These are phyloP conservation scores for Sphaerodactylus townsendi DNA, from an alignment of 2,113 vertebrate species.

Conservation along the genomic window DNA sequence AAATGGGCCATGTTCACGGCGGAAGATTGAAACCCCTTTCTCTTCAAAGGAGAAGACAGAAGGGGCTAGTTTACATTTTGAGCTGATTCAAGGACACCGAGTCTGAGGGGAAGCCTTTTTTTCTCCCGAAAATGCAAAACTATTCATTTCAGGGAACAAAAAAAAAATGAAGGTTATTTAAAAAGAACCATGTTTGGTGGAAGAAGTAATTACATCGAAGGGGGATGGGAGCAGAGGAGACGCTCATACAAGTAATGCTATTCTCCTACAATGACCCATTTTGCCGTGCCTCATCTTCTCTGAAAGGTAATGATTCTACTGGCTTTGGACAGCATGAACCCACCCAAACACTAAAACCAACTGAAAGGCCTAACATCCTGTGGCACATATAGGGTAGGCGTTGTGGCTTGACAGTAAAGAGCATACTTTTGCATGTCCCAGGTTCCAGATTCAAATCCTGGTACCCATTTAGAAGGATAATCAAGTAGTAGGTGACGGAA, in stretches of 20 bases:
- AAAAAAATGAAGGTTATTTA: slow-evolving; percentile 80
- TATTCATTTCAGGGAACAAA: slow-evolving; percentile 79
- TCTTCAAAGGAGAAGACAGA: slow-evolving; percentile 75
- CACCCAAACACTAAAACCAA: no score
- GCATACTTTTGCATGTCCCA: no score
- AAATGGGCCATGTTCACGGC: slow-evolving; percentile 82
- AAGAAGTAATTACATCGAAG: slow-evolving; percentile 78
- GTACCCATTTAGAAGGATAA: no score
- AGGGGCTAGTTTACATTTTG: slow-evolving; percentile 78
- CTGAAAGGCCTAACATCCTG: no score
- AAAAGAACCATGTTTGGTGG: slow-evolving; percentile 75
- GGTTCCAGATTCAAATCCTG: no score
- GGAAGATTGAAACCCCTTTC: slow-evolving; percentile 76
- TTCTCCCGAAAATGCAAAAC: slow-evolving; percentile 66
- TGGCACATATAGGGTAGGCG: no score
- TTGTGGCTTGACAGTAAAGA: no score
- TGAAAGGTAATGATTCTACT: slow-evolving; percentile 63
- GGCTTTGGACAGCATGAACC: slow-evolving; percentile 32
- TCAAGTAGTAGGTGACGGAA: no score
- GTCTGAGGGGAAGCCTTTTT: slow-evolving; percentile 74
- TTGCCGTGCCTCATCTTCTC: slow-evolving; percentile 61
- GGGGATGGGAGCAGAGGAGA: neutral
- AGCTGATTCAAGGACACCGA: slow-evolving; percentile 77
- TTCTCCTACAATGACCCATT: slow-evolving; percentile 72
- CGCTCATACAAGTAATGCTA: slow-evolving; percentile 72